Base-by-base conservation (phyloP, 2,113 vertebrate genomes). In the Microtus montanus region DNA sequence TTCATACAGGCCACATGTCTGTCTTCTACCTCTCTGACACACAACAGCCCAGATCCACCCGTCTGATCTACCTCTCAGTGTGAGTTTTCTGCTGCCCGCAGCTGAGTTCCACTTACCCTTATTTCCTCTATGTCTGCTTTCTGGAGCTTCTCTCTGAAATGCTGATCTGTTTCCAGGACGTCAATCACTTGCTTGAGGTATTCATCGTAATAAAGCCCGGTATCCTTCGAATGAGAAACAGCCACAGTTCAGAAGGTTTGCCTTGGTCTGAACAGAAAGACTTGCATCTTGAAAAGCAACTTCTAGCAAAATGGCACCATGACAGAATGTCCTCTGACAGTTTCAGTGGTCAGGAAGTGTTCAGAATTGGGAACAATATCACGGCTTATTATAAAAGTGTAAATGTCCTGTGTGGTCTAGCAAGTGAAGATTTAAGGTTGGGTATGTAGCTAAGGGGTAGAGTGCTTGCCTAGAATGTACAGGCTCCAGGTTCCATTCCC, bases 51-150 rank as follows among this genome's bases (percentile, higher is more conserved):
- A 41, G 41, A 77, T 47, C n/a, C 71, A 88, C 68, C 24, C 30
- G 70, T 78, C 58, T 33, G 41, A 80, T 84, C 77, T 28, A 68
- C 71, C 87, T 95, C 63, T 95, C 20, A 8, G 17, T 88, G 64
- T 84, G 54, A 89, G 54, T 89, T 88, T 70, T 47, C 70, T 63
- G 35, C 14, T n/a, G 66, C 5, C 71, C 47, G 85, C 44, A 90
- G 93, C 74, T 91, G 83, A 52, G 88, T 84, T 44, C 0, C 80
- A 97, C 90, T 71, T 98, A 99, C 99, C 99, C 99, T 99, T 97
- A 99, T 99, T 97, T 99, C 99, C n/a, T 99, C 99, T 98, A 99
- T 99, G 97, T 99, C 99, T 89, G 99, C 99, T 93, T 99, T 99
- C 97, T 99, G 99, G 30, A 99, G 99, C 96, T 99, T 99, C 97